phyloP scores from a whole-genome alignment of 1,140 invertebrate genomes.

The Phymastichus coffea region DNA sequence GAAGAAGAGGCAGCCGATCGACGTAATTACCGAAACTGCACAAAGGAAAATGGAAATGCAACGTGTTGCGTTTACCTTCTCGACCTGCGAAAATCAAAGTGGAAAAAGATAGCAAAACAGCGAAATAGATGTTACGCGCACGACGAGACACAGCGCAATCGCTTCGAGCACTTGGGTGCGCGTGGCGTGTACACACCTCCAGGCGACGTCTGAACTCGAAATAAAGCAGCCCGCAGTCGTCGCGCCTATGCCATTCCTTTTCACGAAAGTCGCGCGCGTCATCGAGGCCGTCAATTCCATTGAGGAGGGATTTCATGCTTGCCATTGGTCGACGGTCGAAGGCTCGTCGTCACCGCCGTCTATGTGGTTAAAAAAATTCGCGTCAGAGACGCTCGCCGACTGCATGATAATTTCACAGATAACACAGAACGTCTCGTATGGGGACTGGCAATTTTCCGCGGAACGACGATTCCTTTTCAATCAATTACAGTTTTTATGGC shows the following conservation, averaged over 20 bases:
- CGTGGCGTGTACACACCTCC: not conserved
- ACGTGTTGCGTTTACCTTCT: no score
- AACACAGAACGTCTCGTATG: no score
- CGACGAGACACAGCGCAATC: not conserved
- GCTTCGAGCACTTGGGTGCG: not conserved
- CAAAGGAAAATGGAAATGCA: no score
- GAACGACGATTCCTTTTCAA: no score
- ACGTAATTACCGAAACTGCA: no score
- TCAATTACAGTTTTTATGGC: no score
- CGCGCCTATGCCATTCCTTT: not conserved
- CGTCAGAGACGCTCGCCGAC: no score
- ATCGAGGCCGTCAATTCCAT: not conserved
- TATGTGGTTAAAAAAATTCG: not conserved
- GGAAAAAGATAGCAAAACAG: no score
- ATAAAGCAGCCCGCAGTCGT: slow-evolving; percentile 14
- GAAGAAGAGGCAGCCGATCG: no score
- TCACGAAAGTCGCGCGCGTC: not conserved
- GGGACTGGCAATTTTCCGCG: no score
- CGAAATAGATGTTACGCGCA: not conserved
- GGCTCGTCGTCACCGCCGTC: slow-evolving; percentile 8
- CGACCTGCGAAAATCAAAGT: no score
- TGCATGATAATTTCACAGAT: no score
- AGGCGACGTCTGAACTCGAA: slow-evolving; percentile 13
- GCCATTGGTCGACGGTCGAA: slow-evolving; percentile 2
- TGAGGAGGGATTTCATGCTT: not conserved